Evolutionary conservation across 2,888 invertebrate genomes (phyloP).

Genomic region (Crepidodera aurea): DNA sequence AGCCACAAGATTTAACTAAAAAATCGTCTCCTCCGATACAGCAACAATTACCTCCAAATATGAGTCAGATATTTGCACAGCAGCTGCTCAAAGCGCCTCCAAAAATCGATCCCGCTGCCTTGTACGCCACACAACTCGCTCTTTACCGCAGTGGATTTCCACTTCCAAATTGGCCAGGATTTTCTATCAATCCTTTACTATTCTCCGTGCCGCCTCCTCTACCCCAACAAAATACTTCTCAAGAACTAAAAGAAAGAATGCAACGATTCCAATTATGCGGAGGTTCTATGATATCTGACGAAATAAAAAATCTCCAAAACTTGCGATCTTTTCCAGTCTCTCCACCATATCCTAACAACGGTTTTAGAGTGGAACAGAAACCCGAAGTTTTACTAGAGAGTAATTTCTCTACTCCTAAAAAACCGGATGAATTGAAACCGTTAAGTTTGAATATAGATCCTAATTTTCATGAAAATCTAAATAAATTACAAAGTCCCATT

Average conservation of each 20-base stretch:
- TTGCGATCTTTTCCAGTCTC: constrained; percentile 34
- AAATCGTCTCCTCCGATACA: constrained; percentile 58
- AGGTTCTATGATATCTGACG: constrained; percentile 69
- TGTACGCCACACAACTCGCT: constrained; percentile 70
- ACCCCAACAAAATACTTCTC: constrained; percentile 66
- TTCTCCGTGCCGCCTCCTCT: constrained; percentile 66
- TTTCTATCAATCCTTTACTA: constrained; percentile 73
- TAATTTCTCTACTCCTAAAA: constrained; percentile 43
- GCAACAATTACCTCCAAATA: constrained; percentile 41
- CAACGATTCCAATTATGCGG: constrained; percentile 76
- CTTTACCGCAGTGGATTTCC: constrained; percentile 67
- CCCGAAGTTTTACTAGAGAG: constrained; percentile 40
- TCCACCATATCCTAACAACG: constrained; percentile 42
- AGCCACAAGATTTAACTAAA: constrained; percentile 62
- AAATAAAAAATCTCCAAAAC: constrained; percentile 50
- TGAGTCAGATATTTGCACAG: constrained; percentile 68
- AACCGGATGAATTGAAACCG: constrained; percentile 65
- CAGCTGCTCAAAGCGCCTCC: constrained; percentile 72
- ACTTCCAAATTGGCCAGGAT: constrained; percentile 63
- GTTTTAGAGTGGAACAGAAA: constrained; percentile 47
- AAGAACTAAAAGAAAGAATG: constrained; percentile 73
- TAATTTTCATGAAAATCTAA: constrained; percentile 45
- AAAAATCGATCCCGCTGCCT: constrained; percentile 69
- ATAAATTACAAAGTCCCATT: constrained; percentile 60
- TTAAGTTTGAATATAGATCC: constrained; percentile 59